Conservation (phyloP, 2,113 vertebrate species). For the Epinephelus moara region DNA sequence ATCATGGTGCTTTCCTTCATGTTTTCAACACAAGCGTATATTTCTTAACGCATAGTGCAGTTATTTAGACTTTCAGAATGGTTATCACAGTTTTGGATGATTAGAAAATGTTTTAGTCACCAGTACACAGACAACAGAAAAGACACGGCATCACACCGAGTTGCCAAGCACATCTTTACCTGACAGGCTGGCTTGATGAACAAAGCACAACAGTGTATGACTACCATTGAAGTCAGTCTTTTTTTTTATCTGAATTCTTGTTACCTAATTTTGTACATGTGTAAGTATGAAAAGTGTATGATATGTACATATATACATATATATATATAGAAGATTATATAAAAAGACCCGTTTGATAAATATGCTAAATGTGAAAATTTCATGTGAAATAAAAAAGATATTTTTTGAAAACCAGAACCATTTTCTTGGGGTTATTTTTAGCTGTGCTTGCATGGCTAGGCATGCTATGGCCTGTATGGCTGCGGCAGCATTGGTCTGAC, state of each 20-base stretch:
- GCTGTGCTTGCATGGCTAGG: too few species aligned
- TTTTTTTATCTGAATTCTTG: conserved; percentile 65
- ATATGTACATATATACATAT: conserved; percentile 68
- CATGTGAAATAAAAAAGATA: conserved; percentile 82
- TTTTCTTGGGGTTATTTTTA: conserved; percentile 37
- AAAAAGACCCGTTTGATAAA: conserved; percentile 81
- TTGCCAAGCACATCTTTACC: conserved; percentile 70
- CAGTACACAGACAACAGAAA: conserved; percentile 25
- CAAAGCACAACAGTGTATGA: conserved; percentile 73
- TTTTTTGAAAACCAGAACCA: conserved; percentile 78
- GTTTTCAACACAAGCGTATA: conserved; percentile 11
- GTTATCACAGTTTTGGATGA: conserved; percentile 6
- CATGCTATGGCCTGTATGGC: not conserved
- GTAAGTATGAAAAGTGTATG: conserved; percentile 80
- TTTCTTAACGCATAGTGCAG: not conserved
- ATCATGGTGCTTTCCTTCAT: conserved; percentile 36
- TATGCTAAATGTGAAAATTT: conserved; percentile 85
- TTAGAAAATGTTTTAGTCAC: not conserved
- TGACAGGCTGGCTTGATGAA: conserved; percentile 65
- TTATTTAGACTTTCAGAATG: conserved; percentile 6
- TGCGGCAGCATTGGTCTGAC: not conserved
- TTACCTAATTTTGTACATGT: conserved; percentile 83
- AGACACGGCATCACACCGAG: conserved; percentile 61
- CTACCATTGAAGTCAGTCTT: conserved; percentile 68
- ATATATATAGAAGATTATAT: conserved; percentile 81